A percentile compares a stretch with the other conserved stretches of the same genome.
Evolutionary conservation across 2,888 invertebrate species (phyloP).

Genomic region (Cantharis nigra): DNA sequence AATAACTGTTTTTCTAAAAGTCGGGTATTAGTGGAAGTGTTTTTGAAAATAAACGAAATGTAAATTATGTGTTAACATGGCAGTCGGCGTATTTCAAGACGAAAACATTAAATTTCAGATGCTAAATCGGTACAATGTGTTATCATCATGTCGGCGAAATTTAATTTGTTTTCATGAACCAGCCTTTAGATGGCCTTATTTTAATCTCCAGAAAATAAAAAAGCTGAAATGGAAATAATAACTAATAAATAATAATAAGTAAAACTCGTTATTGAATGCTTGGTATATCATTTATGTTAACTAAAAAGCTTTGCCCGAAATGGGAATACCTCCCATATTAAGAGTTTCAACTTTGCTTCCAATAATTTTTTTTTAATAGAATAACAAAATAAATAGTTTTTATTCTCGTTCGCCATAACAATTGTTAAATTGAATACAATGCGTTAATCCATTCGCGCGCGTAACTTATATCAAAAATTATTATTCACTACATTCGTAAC

Average conservation of each 20-base stretch:
- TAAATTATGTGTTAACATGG: neutral
- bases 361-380: neutral
- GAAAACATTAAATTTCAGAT: neutral
- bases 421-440: no score
- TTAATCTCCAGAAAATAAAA: neutral
- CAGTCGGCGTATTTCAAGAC: neutral
- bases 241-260: neutral
- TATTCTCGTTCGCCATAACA: no score
- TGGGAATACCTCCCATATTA: neutral
- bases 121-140: neutral
- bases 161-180: no score
- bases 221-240: neutral
- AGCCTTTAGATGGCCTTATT: neutral
- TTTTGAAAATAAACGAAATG: neutral
- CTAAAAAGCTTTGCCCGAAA: neutral
- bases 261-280: neutral
- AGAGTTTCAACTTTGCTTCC: neutral
- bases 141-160: neutral
- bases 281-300: neutral
- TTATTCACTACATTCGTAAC: no score
- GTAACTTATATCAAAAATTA: no score
- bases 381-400: neutral
- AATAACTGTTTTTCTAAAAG: neutral
- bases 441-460: no score
- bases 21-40: neutral